phyloP scores from a whole-genome alignment of 1,140 invertebrate genomes.

The Meloidogyne exigua region DNA sequence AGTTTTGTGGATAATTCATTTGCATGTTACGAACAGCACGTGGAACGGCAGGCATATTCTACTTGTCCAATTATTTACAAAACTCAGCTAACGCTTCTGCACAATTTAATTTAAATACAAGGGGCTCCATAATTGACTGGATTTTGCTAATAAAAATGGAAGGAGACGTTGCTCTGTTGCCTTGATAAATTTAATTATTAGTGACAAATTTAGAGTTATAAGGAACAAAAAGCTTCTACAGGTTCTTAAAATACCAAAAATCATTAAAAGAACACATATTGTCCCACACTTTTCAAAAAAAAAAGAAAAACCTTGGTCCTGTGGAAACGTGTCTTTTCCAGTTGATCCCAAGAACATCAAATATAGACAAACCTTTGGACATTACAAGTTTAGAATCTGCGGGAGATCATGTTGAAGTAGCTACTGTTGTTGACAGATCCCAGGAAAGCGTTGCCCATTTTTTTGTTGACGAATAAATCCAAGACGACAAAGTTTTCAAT shows the following conservation, averaged over 20 bases:
- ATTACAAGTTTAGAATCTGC: slow-evolving; percentile 48
- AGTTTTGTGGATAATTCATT: slow-evolving; percentile 55
- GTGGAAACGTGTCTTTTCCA: slow-evolving; percentile 85
- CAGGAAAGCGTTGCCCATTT: slow-evolving; percentile 50
- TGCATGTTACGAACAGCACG: slow-evolving; percentile 53
- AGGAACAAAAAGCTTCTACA: too few relatives aligned
- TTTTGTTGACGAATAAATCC: slow-evolving; percentile 47
- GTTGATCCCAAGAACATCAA: slow-evolving; percentile 98
- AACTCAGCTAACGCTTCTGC: slow-evolving; percentile 91
- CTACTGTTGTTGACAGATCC: slow-evolving; percentile 53
- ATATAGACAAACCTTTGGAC: slow-evolving; percentile 80
- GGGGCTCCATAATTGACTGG: slow-evolving; percentile 97
- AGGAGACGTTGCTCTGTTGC: slow-evolving; percentile 81
- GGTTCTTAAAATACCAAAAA: too few relatives aligned
- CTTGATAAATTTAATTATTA: slow-evolving; percentile 65
- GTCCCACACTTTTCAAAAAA: background rate
- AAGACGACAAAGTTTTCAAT: slow-evolving; percentile 51
- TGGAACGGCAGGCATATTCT: slow-evolving; percentile 33
- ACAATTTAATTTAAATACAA: slow-evolving; percentile 90
- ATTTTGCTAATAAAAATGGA: slow-evolving; percentile 92
- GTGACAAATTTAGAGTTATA: too few relatives aligned
- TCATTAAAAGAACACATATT: too few relatives aligned
- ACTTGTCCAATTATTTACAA: slow-evolving; percentile 79
- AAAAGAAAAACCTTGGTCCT: slow-evolving; percentile 63
- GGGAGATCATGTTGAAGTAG: slow-evolving; percentile 50